Evolutionary conservation across 2,888 invertebrate genomes (phyloP).

Genomic region (Alloplasta piceator): DNA sequence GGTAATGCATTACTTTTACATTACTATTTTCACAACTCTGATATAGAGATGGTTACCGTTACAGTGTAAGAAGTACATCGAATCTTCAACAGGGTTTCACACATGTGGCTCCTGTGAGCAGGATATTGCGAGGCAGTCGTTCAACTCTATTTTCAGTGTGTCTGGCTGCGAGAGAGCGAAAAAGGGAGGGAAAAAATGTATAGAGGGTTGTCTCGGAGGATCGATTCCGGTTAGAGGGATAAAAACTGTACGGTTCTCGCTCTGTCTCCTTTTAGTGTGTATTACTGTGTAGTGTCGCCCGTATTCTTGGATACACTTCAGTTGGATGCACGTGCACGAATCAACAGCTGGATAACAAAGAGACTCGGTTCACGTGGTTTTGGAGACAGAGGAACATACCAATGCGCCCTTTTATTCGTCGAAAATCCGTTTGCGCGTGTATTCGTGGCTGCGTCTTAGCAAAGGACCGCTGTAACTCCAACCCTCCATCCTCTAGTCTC

Average conservation of each 20-base stretch:
- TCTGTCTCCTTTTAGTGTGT: conserved; percentile 15
- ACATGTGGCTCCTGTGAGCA: conserved; percentile 46
- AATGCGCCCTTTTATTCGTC: not conserved
- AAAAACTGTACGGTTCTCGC: conserved; percentile 61
- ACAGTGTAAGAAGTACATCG: conserved; percentile 54
- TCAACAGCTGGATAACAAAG: no score
- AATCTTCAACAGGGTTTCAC: conserved; percentile 44
- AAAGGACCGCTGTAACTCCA: conserved; percentile 8
- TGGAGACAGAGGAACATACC: no score
- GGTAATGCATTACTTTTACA: no score
- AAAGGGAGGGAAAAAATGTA: conserved; percentile 39
- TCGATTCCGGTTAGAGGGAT: conserved; percentile 68
- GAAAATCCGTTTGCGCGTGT: not conserved
- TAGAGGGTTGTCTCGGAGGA: conserved; percentile 67
- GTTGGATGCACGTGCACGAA: not conserved
- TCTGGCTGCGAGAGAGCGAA: conserved; percentile 29
- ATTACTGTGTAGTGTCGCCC: not conserved
- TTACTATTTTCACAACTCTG: no score
- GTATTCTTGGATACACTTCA: not conserved
- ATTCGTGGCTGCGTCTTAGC: conserved; percentile 12
- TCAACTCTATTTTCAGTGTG: conserved; percentile 9
- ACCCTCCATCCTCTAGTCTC: conserved; percentile 7
- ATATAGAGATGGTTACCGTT: no score
- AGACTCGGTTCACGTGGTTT: no score
- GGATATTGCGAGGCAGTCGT: conserved; percentile 11